Evolutionary conservation across 2,797 vertebrate species (phyloP).

Genomic region (Gambelia wislizenii): DNA sequence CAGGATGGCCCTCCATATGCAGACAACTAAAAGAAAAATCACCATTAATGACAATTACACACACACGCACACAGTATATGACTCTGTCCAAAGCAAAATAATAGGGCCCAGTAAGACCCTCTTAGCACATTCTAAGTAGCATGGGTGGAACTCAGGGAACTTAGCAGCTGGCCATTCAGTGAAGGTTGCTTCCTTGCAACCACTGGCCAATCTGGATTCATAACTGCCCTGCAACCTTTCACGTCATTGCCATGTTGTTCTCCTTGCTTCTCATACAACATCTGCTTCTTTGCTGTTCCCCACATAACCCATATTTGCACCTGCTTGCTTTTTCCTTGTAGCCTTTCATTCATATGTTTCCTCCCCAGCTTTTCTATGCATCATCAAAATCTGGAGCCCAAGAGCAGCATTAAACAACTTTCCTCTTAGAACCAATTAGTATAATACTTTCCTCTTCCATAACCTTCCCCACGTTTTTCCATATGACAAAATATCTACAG

Average conservation of each 20-base stretch:
- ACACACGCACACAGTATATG: neutral
- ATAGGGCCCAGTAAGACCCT: neutral
- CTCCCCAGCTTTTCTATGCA: neutral
- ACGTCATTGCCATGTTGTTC: neutral
- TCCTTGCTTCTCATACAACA: neutral
- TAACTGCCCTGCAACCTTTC: neutral
- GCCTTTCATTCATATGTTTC: neutral
- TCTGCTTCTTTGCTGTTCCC: neutral
- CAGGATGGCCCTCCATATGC: neutral
- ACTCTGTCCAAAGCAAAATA: neutral
- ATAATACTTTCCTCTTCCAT: neutral
- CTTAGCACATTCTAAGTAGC: neutral
- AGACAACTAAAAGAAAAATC: neutral
- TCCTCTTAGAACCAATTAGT: neutral
- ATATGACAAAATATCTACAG: neutral
- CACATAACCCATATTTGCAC: neutral
- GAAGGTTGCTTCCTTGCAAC: neutral
- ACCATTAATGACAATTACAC: neutral
- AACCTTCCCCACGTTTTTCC: neutral
- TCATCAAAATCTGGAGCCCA: neutral
- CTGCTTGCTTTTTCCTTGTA: neutral
- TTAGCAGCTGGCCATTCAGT: neutral
- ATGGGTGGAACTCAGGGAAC: neutral
- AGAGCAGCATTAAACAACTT: neutral
- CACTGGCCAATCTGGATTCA: neutral